A percentile compares a stretch with the other conserved stretches of the same genome.
phyloP scores from a whole-genome alignment of 2,888 invertebrate species.

The Esperia sulphurella region DNA sequence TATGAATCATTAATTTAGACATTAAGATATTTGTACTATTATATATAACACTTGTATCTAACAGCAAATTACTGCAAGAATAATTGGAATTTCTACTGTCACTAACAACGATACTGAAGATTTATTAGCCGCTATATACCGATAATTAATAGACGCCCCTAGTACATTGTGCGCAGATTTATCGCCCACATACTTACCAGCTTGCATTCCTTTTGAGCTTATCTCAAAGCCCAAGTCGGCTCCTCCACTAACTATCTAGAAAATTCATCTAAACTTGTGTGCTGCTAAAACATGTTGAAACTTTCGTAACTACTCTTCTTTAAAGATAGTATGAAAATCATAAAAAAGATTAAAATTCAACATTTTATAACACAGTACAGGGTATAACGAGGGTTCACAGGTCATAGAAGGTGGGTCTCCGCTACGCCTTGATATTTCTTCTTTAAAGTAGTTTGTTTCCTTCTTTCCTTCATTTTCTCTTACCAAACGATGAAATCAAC shows the following conservation, averaged over 20 bases:
- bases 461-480: too few relatives aligned
- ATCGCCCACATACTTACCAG: slow-evolving; percentile 45
- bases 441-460: too few relatives aligned
- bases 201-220: slow-evolving; percentile 40
- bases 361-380: too few relatives aligned
- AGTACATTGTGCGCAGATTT: slow-evolving; percentile 41
- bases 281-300: slow-evolving; percentile 24
- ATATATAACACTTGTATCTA: too few relatives aligned
- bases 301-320: slow-evolving; percentile 1
- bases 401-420: too few relatives aligned
- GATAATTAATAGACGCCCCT: slow-evolving; percentile 20
- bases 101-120: slow-evolving; percentile 6
- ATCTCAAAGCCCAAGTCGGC: slow-evolving; percentile 35
- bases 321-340: background rate
- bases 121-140: slow-evolving; percentile 6
- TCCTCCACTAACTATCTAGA: slow-evolving; percentile 37
- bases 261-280: slow-evolving; percentile 44
- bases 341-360: too few relatives aligned
- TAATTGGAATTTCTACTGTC: slow-evolving; percentile 11
- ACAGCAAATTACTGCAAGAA: background rate
- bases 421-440: too few relatives aligned
- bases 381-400: too few relatives aligned
- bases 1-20: too few relatives aligned
- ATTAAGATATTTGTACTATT: too few relatives aligned
- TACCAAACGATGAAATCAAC: too few relatives aligned